A percentile compares a stretch with the other conserved stretches of the same genome.
phyloP scores from a whole-genome alignment of 2,113 vertebrate species.

The Spermophilus dauricus region DNA sequence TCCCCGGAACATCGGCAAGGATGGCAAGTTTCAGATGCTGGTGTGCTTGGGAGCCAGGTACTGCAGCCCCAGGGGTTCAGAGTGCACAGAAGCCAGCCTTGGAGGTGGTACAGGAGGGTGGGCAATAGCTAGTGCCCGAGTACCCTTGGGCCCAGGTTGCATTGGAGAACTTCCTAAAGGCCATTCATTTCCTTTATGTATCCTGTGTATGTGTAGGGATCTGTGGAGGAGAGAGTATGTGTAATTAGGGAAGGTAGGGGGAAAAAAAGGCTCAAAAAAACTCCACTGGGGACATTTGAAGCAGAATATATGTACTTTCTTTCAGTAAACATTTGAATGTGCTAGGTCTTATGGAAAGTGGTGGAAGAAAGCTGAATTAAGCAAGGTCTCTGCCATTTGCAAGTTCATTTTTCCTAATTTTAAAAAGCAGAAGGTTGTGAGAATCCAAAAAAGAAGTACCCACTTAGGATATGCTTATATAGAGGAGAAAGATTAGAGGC shows the following conservation, averaged over 20 bases:
- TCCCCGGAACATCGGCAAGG: slow-evolving; percentile 98
- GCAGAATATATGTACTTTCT: neutral
- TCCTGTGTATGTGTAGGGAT: neutral
- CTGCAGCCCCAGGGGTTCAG: neutral
- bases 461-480: neutral
- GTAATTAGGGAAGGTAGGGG: neutral
- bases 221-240: neutral
- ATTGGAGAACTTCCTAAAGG: neutral
- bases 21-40: slow-evolving; percentile 99
- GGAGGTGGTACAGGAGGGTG: neutral
- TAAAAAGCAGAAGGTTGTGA: slow-evolving; percentile 11
- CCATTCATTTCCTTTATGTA: neutral
- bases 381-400: neutral
- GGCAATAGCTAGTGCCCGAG: neutral
- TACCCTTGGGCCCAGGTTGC: neutral
- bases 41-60: slow-evolving; percentile 99
- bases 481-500: neutral
- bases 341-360: neutral
- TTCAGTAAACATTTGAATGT: slow-evolving; percentile 29
- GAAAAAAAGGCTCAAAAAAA: slow-evolving; percentile 6
- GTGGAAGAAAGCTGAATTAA: slow-evolving; percentile 40
- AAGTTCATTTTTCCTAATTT: slow-evolving; percentile 34
- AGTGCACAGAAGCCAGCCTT: neutral
- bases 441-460: neutral
- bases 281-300: neutral